Conservation (phyloP, 2,113 vertebrate species). For the Uria lomvia region DNA sequence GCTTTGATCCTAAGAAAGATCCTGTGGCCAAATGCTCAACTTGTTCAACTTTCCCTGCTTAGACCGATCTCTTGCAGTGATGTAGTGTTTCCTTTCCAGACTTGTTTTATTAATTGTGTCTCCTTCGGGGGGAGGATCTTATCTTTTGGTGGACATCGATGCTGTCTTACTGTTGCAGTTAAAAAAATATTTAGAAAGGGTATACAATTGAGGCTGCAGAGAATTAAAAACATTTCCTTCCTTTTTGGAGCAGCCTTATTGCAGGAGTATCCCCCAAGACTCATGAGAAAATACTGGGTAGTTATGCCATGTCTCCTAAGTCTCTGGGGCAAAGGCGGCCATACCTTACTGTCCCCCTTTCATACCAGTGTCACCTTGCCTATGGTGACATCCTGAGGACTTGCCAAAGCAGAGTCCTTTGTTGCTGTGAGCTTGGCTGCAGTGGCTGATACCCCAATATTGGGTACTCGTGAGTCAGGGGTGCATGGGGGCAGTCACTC, state of each 20-base stretch:
- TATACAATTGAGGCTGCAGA: background rate
- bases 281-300: background rate
- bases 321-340: background rate
- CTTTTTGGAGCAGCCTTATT: background rate
- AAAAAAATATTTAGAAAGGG: background rate
- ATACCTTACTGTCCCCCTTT: background rate
- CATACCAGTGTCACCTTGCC: background rate
- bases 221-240: background rate
- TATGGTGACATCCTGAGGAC: background rate
- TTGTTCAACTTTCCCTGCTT: background rate
- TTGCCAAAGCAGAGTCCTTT: background rate
- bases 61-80: background rate
- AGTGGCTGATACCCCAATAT: too few relatives aligned
- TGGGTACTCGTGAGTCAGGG: fast-evolving
- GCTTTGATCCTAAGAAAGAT: background rate
- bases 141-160: background rate
- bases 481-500: background rate
- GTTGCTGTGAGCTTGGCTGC: background rate
- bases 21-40: background rate
- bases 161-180: background rate
- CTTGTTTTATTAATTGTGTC: background rate
- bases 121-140: background rate
- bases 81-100: background rate
- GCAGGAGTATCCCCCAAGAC: background rate
- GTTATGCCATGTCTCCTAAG: background rate